Evolutionary conservation across 2,797 vertebrate genomes (phyloP).

Genomic region (Carapus acus): DNA sequence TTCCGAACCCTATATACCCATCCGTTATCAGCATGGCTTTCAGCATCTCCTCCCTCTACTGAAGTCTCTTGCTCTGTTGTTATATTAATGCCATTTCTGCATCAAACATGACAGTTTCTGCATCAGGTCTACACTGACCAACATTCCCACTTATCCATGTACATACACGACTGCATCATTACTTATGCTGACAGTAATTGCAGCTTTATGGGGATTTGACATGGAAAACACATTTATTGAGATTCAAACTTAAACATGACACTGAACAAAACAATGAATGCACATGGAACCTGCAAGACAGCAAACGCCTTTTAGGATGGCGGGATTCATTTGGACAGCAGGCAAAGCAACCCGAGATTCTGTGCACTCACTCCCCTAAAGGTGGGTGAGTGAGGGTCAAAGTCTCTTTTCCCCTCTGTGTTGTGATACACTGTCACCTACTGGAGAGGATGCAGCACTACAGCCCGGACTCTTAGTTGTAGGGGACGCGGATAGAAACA

Average conservation of each 20-base stretch:
- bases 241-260: conserved; percentile 36
- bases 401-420: conserved; percentile 2
- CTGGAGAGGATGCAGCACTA: conserved; percentile 32
- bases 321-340: no score
- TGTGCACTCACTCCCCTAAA: no score
- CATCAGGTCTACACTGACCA: no score
- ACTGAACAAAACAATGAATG: conserved; percentile 35
- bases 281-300: conserved; percentile 21
- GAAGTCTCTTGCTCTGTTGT: conserved; percentile 15
- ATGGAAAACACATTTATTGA: conserved; percentile 55
- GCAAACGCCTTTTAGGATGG: no score
- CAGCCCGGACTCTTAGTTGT: neutral
- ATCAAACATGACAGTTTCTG: no score
- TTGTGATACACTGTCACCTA: conserved; percentile 48
- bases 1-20: conserved; percentile 20
- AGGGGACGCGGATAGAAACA: conserved; percentile 7
- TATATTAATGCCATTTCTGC: conserved; percentile 11
- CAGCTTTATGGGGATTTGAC: conserved; percentile 21
- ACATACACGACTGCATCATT: no score
- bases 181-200: no score
- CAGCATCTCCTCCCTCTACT: conserved; percentile 8
- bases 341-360: no score
- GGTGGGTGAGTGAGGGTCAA: conserved; percentile 10
- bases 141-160: no score
- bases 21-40: conserved; percentile 2